Conservation (phyloP, 2,888 invertebrate genomes). For the Schrankia costaestrigalis region DNA sequence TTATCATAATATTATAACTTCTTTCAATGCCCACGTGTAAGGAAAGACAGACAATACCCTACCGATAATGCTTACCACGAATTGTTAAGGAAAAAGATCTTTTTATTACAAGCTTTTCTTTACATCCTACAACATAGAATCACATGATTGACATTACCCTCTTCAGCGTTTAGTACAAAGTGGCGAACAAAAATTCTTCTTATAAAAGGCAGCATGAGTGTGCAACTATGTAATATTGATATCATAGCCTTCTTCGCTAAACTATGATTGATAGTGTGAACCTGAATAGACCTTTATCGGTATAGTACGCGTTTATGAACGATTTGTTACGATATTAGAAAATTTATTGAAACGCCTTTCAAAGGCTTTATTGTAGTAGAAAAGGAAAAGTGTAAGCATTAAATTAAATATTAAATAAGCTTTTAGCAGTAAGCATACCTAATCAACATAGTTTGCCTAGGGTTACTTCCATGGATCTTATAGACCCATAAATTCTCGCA, state of each 20-base stretch:
- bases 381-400: constrained; percentile 11
- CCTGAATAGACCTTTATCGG: constrained; percentile 62
- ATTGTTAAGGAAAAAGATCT: constrained; percentile 6
- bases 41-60: no score
- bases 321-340: constrained; percentile 65
- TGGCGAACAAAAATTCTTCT: constrained; percentile 46
- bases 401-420: constrained; percentile 10
- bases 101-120: constrained; percentile 14
- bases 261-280: constrained; percentile 76
- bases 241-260: constrained; percentile 65
- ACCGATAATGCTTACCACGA: no score
- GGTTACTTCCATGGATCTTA: no score
- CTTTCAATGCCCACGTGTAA: no score
- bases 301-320: constrained; percentile 53
- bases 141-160: constrained; percentile 50
- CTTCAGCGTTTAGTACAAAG: constrained; percentile 38
- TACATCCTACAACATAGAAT: constrained; percentile 18
- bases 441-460: no score
- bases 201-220: constrained; percentile 63
- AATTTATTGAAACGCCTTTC: constrained; percentile 34
- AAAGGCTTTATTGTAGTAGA: constrained; percentile 22
- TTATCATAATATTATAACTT: no score
- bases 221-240: constrained; percentile 71
- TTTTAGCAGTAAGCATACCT: no score
- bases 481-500: no score